Evolutionary conservation across 2,113 vertebrate genomes (phyloP), one percentile per base, ranked within the genome.

Genomic region (Petromus typicus): DNA sequence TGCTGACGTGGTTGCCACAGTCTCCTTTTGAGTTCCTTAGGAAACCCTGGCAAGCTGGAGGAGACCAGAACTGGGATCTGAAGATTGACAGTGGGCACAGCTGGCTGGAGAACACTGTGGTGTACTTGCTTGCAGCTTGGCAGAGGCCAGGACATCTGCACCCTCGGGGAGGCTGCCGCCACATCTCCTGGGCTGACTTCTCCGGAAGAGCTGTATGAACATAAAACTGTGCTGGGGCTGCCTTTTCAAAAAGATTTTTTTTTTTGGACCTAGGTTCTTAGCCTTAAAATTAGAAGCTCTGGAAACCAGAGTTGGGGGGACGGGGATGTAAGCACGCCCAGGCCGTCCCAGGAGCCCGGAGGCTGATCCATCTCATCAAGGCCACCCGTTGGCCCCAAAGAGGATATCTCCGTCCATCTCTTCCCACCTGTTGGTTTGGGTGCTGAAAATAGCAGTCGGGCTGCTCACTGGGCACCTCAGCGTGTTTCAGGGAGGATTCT

Each of bases 151-250:
- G 76, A 27, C 43, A n/a, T 27, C 14, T 5, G 27, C 30, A 85
- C 27, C 67, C 83, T 17, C 5, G 43, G 37, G 93, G 23, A 22
- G 22, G 7, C 23, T 88, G 51, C 81, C 91, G 25, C 34, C 71
- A 37, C 32, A 13, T 76, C 66, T 67, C 86, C 64, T 92, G 73
- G 71, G 59, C 59, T 34, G 73, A 73, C 51, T 73, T 91, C 57
- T 86, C 94, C 67, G 30, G 67, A 86, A 86, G 66, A 91, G 84
- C 18, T 75, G 43, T 76, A 82, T 76, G 40, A 87, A 90, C 11
- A 3, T 0, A 13, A 66, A 66, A 43, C 80, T 40, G 9, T 61
- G 16, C 20, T 79, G 83, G 30, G 76, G 66, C 30, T 57, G 71
- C 14, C 0, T 86, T 40, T 18, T 56, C 34, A 75, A 59, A 89